Evolutionary conservation across 2,113 vertebrate genomes (phyloP), one percentile per base, ranked within the genome.

Genomic region (Speoplatyrhinus poulsoni): DNA sequence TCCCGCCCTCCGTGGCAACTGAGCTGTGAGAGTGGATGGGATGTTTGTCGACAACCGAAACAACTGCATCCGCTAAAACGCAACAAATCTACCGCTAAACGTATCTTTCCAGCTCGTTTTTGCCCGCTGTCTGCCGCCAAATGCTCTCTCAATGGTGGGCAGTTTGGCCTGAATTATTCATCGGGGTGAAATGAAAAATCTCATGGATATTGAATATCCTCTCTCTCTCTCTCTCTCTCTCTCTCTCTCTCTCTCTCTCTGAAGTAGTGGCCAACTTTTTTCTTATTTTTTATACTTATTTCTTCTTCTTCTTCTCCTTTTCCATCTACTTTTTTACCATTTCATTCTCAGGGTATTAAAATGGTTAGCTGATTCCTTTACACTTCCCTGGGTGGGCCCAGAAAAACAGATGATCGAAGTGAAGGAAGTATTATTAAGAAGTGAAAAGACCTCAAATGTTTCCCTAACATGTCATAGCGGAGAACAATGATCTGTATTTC

Each of bases 121-220:
- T 52, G 49, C 49, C 12, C 10, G 9, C 66, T 54, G 60, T 58
- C 19, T 60, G 53, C 65, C 52, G 2, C 16, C 53, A 16, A 33
- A 10, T 50, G 19, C 72, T 72, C 56, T 76, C 62, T 87, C 82
- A 70, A 72, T 82, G 69, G 86, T 87, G 86, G 85, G 84, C 88
- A 91, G 89, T 89, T 91, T 88, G 91, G 85, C 85, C 87, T 92
- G 88, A 91, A 92, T 92, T 90, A 92, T 92, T 91, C 89, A 92
- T 90, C 82, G 82, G 82, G 74, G 82, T 77, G 82, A 88, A 92
- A 91, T 90, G 87, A 90, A 91, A 91, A 90, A 90, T 85, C 90
- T 90, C 83, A 85, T 87, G 81, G 90, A 90, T 91, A 89, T 90
- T 90, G 87, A 90, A 90, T 91, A 90, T 90, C 87, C 70, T 53